Conservation (phyloP, 2,113 vertebrate species). For the Myanophis thanlyinensis region DNA sequence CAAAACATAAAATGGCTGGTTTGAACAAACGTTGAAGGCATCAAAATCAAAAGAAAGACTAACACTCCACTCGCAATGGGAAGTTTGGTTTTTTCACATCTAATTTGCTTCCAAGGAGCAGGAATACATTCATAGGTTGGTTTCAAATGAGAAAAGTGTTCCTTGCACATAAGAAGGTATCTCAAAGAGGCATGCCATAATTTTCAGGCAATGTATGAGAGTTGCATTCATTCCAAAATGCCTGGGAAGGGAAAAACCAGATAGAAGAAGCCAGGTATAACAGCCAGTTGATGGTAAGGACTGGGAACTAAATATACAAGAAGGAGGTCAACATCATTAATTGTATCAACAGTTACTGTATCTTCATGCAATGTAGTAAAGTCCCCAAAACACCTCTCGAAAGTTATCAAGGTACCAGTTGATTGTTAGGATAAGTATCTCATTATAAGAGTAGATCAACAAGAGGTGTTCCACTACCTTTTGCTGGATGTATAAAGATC, state of each 20-base stretch:
- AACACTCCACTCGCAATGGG: not conserved
- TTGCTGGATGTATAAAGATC: no score
- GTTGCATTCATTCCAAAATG: not conserved
- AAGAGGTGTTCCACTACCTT: no score
- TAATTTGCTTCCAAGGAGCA: not conserved
- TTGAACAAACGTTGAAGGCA: not conserved
- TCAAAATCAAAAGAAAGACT: not conserved
- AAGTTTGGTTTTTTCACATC: not conserved
- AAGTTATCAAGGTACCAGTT: not conserved
- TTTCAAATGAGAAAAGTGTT: not conserved
- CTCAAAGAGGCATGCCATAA: not conserved
- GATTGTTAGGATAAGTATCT: no score
- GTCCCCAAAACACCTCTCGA: not conserved
- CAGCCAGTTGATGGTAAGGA: not conserved
- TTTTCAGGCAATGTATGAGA: not conserved
- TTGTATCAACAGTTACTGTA: not conserved
- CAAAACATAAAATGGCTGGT: not conserved
- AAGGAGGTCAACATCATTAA: not conserved
- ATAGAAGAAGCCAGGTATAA: not conserved
- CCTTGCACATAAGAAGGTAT: not conserved
- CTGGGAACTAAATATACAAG: not conserved
- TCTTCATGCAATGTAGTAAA: not conserved
- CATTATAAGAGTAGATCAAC: no score
- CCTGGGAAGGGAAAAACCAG: not conserved
- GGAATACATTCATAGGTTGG: not conserved